These are phyloP conservation scores for Dryas iulia DNA, from an alignment of 1,140 invertebrate species.

Conservation along the genomic window DNA sequence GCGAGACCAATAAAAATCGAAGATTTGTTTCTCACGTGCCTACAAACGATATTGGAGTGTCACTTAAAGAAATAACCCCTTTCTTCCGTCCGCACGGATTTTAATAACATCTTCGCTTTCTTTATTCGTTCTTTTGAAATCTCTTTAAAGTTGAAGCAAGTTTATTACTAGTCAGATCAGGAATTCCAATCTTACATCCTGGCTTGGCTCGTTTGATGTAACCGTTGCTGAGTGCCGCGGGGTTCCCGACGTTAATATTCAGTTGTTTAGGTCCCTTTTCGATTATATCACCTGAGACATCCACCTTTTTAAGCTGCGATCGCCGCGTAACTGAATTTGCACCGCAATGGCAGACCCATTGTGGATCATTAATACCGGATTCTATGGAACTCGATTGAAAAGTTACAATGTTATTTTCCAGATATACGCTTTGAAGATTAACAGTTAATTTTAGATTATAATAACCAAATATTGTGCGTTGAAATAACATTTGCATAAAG, in stretches of 20 bases:
- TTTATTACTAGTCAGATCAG: constrained; percentile 78
- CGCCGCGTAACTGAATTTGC: constrained; percentile 53
- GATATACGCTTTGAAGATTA: constrained; percentile 39
- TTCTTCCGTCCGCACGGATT: constrained; percentile 63
- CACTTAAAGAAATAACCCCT: constrained; percentile 59
- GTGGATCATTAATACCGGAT: constrained; percentile 57
- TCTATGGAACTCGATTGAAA: constrained; percentile 51
- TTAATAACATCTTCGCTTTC: constrained; percentile 73
- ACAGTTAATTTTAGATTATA: constrained; percentile 33
- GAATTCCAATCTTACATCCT: constrained; percentile 75
- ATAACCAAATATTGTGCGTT: constrained; percentile 24
- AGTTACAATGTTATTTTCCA: constrained; percentile 38
- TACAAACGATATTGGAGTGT: constrained; percentile 47
- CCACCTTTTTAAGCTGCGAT: constrained; percentile 29
- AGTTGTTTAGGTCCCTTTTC: constrained; percentile 35
- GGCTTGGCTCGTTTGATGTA: constrained; percentile 69
- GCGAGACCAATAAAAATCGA: constrained; percentile 51
- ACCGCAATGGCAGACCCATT: constrained; percentile 48
- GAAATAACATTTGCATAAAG: constrained; percentile 16
- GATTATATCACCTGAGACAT: constrained; percentile 18
- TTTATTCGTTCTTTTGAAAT: constrained; percentile 76
- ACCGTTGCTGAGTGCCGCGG: constrained; percentile 30
- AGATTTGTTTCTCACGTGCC: constrained; percentile 47
- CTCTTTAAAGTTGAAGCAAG: constrained; percentile 69
- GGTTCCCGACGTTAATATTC: constrained; percentile 37